Conservation (phyloP, 1,140 invertebrate species). For the Drosophila pachea region DNA sequence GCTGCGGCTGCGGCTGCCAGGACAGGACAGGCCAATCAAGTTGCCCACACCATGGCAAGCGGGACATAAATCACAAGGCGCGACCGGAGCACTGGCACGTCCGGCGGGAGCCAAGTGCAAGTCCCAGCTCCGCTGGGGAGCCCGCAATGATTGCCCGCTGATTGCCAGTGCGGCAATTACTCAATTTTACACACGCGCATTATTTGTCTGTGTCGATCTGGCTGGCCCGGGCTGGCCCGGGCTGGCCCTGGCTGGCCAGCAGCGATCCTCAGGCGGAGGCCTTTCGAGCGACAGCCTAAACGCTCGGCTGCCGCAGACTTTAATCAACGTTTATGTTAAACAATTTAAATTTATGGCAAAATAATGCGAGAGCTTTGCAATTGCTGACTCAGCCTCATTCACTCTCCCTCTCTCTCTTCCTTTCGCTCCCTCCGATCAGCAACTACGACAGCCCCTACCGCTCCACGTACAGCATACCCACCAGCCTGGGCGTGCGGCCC, state of each 20-base stretch:
- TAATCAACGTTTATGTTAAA: constrained; percentile 78
- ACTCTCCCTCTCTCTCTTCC: constrained; percentile 9
- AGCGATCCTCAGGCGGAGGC: constrained; percentile 11
- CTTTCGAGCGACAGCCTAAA: constrained; percentile 60
- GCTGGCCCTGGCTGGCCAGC: neutral
- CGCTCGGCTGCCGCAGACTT: constrained; percentile 59
- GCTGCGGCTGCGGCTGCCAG: constrained; percentile 19
- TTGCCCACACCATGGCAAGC: constrained; percentile 54
- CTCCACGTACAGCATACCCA: constrained; percentile 80
- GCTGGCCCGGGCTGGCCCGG: neutral
- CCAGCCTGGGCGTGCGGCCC: constrained; percentile 73
- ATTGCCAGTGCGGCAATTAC: constrained; percentile 75
- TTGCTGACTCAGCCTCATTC: constrained; percentile 54
- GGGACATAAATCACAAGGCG: constrained; percentile 74
- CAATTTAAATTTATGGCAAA: constrained; percentile 78
- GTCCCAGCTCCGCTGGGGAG: constrained; percentile 18
- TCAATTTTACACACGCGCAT: constrained; percentile 77
- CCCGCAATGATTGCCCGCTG: constrained; percentile 74
- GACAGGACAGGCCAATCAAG: constrained; percentile 63
- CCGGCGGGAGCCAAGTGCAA: constrained; percentile 23
- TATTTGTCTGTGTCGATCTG: constrained; percentile 74
- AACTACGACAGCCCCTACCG: constrained; percentile 80
- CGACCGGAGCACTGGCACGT: constrained; percentile 53
- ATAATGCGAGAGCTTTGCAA: constrained; percentile 68
- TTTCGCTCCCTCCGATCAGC: constrained; percentile 35